Percentiles rank a stretch among this genome's conserved stretches.
Evolutionary conservation across 2,113 vertebrate genomes (phyloP).

Genomic region (Lophura nycthemera): DNA sequence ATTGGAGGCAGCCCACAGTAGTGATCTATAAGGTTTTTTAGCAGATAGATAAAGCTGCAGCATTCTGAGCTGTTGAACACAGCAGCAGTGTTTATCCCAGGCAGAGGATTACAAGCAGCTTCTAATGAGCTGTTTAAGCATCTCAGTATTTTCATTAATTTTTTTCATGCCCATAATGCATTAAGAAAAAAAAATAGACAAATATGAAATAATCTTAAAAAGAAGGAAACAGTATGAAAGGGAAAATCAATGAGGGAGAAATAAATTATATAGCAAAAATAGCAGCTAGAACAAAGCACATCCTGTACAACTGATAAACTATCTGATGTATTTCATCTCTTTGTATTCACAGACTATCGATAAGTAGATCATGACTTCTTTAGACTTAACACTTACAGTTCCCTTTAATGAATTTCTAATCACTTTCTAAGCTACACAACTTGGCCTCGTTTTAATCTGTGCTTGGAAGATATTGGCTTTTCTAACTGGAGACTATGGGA

Average conservation of each 20-base stretch:
- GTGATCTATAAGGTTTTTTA: neutral
- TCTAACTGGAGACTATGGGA: neutral
- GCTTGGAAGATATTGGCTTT: neutral
- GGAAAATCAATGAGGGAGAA: slow-evolving; percentile 2
- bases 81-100: neutral
- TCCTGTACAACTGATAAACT: neutral
- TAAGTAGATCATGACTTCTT: neutral
- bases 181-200: neutral
- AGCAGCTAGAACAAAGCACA: neutral
- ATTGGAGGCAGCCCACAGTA: neutral
- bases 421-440: neutral
- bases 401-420: slow-evolving; percentile 26
- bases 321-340: neutral
- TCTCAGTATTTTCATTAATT: neutral
- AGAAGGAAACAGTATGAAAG: neutral
- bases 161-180: neutral
- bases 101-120: neutral
- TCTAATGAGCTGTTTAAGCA: slow-evolving; percentile 21
- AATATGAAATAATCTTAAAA: neutral
- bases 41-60: neutral
- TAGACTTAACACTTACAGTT: slow-evolving; percentile 5
- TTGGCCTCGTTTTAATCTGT: neutral
- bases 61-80: neutral
- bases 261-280: neutral
- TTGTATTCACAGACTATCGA: neutral